Conservation (phyloP, 2,113 vertebrate genomes). For the Vidua chalybeata region DNA sequence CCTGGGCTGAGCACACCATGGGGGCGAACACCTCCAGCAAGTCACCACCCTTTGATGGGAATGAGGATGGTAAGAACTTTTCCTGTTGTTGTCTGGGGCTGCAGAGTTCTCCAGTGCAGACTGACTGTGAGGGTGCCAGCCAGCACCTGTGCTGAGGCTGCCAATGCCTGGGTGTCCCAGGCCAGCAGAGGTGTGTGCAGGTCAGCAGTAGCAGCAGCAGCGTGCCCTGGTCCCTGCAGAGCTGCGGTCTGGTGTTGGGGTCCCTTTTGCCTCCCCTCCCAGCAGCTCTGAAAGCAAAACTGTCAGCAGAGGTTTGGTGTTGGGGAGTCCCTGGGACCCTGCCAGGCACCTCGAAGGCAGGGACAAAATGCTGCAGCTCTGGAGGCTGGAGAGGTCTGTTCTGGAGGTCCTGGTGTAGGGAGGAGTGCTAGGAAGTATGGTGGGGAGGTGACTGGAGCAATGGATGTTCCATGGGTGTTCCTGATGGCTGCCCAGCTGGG, state of each 20-base stretch:
- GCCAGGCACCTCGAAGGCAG: background rate
- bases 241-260: accelerated
- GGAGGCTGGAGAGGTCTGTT: background rate
- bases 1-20: conserved; percentile 73
- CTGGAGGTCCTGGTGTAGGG: background rate
- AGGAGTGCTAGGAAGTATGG: background rate
- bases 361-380: background rate
- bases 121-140: accelerated
- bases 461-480: background rate
- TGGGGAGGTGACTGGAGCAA: accelerated
- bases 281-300: background rate
- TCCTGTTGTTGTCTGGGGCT: background rate
- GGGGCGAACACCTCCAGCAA: conserved; percentile 92
- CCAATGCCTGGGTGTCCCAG: accelerated
- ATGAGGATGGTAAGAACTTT: conserved; percentile 84
- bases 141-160: accelerated
- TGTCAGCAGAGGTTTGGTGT: background rate
- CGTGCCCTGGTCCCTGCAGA: background rate
- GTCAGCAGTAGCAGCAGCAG: background rate
- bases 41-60: conserved; percentile 72
- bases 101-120: background rate
- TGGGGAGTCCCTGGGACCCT: background rate
- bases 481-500: background rate
- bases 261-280: background rate
- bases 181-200: background rate